Conservation (phyloP, 2,797 vertebrate genomes). For the Manis javanica region DNA sequence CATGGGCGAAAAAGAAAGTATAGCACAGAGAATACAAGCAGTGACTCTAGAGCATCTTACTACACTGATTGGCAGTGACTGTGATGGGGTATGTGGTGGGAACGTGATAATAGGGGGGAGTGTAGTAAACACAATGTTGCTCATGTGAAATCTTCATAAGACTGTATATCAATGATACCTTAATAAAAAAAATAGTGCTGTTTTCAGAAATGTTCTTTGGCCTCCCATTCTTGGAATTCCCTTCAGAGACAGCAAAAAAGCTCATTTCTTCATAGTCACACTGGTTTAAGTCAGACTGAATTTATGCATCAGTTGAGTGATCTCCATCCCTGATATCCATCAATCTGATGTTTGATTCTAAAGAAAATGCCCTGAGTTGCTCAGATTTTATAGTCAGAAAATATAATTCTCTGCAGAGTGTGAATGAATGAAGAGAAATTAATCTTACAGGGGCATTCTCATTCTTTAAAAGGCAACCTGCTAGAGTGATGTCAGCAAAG, state of each 20-base stretch:
- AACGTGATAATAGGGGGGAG: too few relatives aligned
- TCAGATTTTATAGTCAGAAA: conserved; percentile 1
- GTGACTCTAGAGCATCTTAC: too few relatives aligned
- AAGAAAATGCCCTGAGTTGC: neutral
- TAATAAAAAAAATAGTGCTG: neutral
- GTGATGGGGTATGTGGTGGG: too few relatives aligned
- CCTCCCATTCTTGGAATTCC: neutral
- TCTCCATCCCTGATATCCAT: neutral
- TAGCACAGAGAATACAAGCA: too few relatives aligned
- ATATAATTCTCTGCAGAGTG: neutral
- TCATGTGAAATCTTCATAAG: too few relatives aligned
- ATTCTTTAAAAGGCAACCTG: neutral
- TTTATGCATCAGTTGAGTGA: neutral
- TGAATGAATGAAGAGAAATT: neutral
- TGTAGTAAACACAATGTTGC: too few relatives aligned
- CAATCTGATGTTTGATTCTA: neutral
- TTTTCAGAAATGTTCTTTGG: conserved; percentile 17
- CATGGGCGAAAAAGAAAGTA: too few relatives aligned
- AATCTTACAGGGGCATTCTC: neutral
- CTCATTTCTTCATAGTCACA: neutral
- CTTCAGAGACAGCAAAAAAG: neutral
- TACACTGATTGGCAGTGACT: too few relatives aligned
- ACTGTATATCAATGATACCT: too few relatives aligned
- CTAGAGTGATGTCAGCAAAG: neutral
- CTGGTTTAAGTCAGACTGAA: neutral